These are phyloP conservation scores for mouse (Mus musculus) DNA, from an alignment of 2,113 vertebrate species.

Conservation along the genomic window GRCm39 chr9:41544001-41544500, in stretches of 20 bases:
- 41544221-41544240: background rate
- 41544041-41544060: background rate
- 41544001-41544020: background rate
- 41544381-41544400: background rate
- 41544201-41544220: background rate
- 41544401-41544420: background rate
- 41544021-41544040: background rate
- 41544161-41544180: background rate
- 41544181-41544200: background rate
- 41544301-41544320: background rate
- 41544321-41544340: background rate
- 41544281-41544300: background rate
- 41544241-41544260: background rate
- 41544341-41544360: background rate
- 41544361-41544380: background rate
- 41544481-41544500: background rate
- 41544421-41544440: background rate
- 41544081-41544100: background rate
- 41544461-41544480: background rate
- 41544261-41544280: background rate
- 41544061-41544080: background rate
- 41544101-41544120: background rate
- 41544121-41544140: background rate
- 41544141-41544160: background rate
- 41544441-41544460: background rate